Evolutionary conservation across 2,888 invertebrate species (phyloP), one percentile per base, ranked within the genome.

Genomic region (Lymantria dispar): DNA sequence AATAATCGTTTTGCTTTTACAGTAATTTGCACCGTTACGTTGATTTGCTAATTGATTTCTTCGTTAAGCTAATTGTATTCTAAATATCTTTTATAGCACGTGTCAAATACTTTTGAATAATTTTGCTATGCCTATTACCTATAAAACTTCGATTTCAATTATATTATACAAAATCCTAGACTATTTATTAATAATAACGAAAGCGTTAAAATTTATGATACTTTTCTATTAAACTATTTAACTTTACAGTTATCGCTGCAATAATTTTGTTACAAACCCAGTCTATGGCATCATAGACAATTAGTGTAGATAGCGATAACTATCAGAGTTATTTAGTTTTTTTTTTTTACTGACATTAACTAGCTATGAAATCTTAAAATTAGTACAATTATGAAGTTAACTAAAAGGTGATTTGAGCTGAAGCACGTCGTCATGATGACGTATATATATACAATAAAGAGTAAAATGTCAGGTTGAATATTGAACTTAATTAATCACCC

Each of bases 1-100:
- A 33, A 33, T 40, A 8, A 13, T 43, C 50, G 45, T 50, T 48
- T 13, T 53, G 38, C 29, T 47, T 50, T 15, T 40, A 13, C 42
- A 43, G 11, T 43, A 36, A 56, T 52, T 14, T 45, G 15, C 29
- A 33, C 52, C 15, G 42, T 52, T 58, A 47, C 30, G 11, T 37
- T 39, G 48, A 61, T 58, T 52, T 45, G 31, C 47, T 36, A 52
- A 63, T 64, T 52, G 58, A 47, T 55, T 43, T 41, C 48, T 63
- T 64, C 55, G 56, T 64, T 61, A 64, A 39, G 7, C 36, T 48
- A 52, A 47, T 54, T 49, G 31, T n/a, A 29, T 43, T 50, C 46
- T 42, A 50, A 51, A 42, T 33, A 36, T 41, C 13, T 40, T 40
- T 40, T 40, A 39, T 56, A 45, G 50, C 52, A 60, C 52, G 51